Conservation (phyloP, 2,888 invertebrate genomes). For the Notodonta dromedarius region DNA sequence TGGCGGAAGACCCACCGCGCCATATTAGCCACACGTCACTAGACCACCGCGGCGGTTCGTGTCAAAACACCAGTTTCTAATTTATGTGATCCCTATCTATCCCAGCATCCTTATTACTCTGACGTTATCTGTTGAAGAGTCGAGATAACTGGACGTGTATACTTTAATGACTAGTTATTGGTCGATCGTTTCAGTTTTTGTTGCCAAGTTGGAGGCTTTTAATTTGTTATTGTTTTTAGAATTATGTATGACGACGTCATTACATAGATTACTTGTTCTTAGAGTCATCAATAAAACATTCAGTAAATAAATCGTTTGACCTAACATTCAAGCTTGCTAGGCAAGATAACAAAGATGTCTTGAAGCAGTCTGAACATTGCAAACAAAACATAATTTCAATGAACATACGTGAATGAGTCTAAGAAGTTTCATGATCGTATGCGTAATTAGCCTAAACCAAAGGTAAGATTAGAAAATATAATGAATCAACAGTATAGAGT, state of each 20-base stretch:
- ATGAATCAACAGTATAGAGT: neutral
- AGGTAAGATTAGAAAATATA: neutral
- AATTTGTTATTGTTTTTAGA: neutral
- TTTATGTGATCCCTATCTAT: slow-evolving; percentile 33
- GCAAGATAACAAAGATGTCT: no score
- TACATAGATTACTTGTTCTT: neutral
- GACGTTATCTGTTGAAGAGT: slow-evolving; percentile 32
- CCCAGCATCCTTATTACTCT: slow-evolving; percentile 30
- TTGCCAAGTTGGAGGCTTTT: neutral
- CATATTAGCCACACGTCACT: slow-evolving; percentile 33
- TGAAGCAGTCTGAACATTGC: no score
- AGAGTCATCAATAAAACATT: neutral
- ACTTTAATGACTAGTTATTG: slow-evolving; percentile 18
- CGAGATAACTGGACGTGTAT: slow-evolving; percentile 21
- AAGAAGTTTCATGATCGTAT: no score
- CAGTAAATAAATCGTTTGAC: neutral
- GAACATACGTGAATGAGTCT: no score
- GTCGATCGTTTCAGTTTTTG: neutral
- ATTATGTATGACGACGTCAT: neutral
- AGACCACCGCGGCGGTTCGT: slow-evolving; percentile 36
- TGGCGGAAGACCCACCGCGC: slow-evolving; percentile 9
- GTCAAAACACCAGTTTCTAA: slow-evolving; percentile 51
- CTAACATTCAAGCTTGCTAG: no score
- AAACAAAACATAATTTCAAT: no score
- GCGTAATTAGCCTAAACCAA: no score